Conservation (phyloP, 2,888 invertebrate species). For the Mythimna pallens region DNA sequence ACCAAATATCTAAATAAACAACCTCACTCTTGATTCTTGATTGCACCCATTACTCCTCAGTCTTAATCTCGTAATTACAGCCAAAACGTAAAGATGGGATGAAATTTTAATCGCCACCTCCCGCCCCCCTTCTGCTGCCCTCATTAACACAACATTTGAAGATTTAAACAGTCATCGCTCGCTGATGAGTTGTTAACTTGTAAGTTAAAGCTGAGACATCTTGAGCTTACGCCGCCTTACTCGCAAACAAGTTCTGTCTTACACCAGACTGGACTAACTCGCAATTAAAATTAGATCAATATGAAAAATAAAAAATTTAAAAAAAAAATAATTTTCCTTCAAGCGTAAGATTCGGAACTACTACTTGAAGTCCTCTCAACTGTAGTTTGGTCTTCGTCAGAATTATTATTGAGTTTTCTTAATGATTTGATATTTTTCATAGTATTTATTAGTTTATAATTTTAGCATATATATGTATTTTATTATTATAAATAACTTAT, state of each 20-base stretch:
- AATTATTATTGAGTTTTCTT: no score
- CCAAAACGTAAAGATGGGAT: constrained; percentile 70
- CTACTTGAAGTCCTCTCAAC: no score
- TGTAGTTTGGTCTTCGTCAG: no score
- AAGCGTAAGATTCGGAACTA: no score
- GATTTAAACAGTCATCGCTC: constrained; percentile 71
- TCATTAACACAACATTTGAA: constrained; percentile 75
- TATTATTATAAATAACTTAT: no score
- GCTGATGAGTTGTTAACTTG: constrained; percentile 79
- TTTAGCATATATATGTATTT: no score
- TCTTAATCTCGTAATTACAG: constrained; percentile 74
- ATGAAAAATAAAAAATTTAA: no score
- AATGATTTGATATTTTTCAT: no score
- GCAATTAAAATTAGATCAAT: no score
- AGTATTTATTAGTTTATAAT: no score
- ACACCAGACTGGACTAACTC: no score
- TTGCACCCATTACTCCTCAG: constrained; percentile 41
- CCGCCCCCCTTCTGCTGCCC: constrained; percentile 42
- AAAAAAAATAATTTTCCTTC: no score
- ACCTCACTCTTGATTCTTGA: constrained; percentile 33
- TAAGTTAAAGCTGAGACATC: constrained; percentile 65
- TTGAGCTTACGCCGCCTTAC: constrained; percentile 39
- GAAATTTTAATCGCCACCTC: constrained; percentile 72
- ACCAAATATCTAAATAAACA: constrained; percentile 33
- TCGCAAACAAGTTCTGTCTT: not conserved